These are phyloP conservation scores for Oreortyx pictus DNA, from an alignment of 2,797 vertebrate species.

Conservation along the genomic window DNA sequence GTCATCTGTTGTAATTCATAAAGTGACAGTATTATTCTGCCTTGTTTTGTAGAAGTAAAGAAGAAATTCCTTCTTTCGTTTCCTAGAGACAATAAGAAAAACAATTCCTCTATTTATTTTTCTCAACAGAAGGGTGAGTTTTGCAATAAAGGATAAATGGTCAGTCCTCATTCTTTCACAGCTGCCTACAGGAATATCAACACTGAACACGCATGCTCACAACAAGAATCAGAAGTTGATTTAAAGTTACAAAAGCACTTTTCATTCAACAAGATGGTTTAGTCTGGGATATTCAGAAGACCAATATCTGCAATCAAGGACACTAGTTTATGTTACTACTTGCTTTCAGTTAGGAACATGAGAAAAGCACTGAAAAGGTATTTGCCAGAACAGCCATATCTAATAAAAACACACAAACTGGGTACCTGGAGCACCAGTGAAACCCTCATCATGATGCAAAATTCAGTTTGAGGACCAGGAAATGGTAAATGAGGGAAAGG, in stretches of 20 bases:
- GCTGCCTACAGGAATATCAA: neutral
- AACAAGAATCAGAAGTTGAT: neutral
- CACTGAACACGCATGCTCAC: neutral
- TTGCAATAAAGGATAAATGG: neutral
- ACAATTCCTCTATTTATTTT: neutral
- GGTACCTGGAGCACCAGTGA: neutral
- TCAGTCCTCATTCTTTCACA: neutral
- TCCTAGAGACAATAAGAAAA: neutral
- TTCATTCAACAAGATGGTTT: neutral
- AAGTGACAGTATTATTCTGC: neutral
- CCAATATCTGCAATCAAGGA: neutral
- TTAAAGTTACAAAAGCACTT: rapidly evolving
- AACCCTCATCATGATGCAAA: neutral
- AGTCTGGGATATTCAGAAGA: neutral
- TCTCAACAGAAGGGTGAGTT: neutral
- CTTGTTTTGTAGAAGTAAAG: neutral
- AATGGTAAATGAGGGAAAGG: neutral
- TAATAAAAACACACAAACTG: neutral
- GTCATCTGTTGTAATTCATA: neutral
- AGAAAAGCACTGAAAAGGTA: neutral
- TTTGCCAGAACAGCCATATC: neutral
- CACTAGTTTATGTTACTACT: neutral
- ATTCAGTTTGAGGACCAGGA: neutral
- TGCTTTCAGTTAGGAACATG: neutral
- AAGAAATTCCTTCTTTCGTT: neutral